A percentile compares a stretch with the other conserved stretches of the same genome.
Conservation (phyloP, 2,888 invertebrate genomes). For the Epirrita christyi region DNA sequence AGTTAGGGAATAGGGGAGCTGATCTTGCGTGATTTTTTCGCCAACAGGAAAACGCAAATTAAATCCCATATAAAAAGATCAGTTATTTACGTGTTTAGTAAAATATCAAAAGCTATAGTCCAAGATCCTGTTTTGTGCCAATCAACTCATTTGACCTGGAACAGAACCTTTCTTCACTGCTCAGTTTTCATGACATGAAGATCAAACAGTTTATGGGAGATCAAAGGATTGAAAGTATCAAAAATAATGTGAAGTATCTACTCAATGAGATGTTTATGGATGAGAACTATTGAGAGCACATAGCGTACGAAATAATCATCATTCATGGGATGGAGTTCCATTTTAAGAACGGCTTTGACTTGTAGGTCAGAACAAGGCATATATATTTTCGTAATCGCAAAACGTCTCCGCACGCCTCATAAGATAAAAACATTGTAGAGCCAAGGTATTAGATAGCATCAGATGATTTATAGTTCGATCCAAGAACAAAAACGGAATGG, state of each 20-base stretch:
- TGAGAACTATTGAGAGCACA: slow-evolving; percentile 23
- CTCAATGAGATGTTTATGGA: slow-evolving; percentile 22
- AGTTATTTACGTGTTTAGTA: too few species aligned
- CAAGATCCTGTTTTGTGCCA: neutral
- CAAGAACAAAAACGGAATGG: neutral
- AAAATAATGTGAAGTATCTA: slow-evolving; percentile 21
- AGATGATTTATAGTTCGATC: slow-evolving; percentile 10
- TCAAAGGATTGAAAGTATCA: slow-evolving; percentile 27
- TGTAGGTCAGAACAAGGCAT: slow-evolving; percentile 6
- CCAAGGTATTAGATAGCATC: slow-evolving; percentile 10
- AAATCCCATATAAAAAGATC: too few species aligned
- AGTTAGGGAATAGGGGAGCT: too few species aligned
- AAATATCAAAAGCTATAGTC: neutral
- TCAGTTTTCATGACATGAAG: slow-evolving; percentile 4
- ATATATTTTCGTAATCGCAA: slow-evolving; percentile 13
- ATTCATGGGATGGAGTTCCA: slow-evolving; percentile 7
- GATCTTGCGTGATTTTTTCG: slow-evolving; percentile 19
- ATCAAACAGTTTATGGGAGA: slow-evolving; percentile 30
- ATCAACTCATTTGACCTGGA: neutral
- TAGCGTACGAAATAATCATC: slow-evolving; percentile 15
- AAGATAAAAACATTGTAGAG: slow-evolving; percentile 17
- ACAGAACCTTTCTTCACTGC: slow-evolving; percentile 1
- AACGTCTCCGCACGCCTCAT: slow-evolving; percentile 8
- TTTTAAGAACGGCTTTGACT: slow-evolving; percentile 10
- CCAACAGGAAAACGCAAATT: neutral